Evolutionary conservation across 2,888 invertebrate genomes (phyloP).

Genomic region (Gortyna flavago): DNA sequence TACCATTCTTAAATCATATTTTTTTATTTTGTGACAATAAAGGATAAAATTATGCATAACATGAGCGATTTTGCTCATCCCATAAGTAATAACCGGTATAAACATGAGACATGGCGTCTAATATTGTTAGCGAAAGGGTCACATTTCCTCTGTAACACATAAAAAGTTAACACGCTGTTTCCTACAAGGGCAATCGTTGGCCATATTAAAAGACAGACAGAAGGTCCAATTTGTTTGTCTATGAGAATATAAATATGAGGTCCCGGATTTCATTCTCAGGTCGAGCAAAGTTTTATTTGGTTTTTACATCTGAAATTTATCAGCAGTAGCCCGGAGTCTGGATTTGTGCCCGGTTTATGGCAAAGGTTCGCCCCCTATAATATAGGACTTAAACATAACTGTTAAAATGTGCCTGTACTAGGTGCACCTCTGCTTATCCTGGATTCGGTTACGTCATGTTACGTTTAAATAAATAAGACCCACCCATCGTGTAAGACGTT

Average conservation of each 20-base stretch:
- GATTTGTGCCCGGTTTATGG: too few relatives aligned
- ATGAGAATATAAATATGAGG: not conserved
- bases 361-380: too few relatives aligned
- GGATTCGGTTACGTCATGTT: too few relatives aligned
- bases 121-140: constrained; percentile 51
- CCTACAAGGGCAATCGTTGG: constrained; percentile 31
- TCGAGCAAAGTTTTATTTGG: too few relatives aligned
- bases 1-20: too few relatives aligned
- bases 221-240: not conserved
- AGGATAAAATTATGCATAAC: not conserved
- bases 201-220: not conserved
- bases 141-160: constrained; percentile 51
- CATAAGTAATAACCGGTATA: constrained; percentile 18
- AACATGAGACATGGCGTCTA: constrained; percentile 22
- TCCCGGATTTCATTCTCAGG: too few relatives aligned
- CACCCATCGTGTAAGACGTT: not conserved
- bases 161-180: constrained; percentile 64
- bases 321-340: too few relatives aligned
- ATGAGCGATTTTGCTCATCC: constrained; percentile 21
- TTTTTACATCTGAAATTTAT: too few relatives aligned
- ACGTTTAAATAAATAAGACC: not conserved
- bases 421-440: too few relatives aligned
- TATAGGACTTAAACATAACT: too few relatives aligned
- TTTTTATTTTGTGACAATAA: not conserved
- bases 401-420: too few relatives aligned